Base-by-base conservation (phyloP, 2,888 invertebrate species). In the Panzeria rudis region DNA sequence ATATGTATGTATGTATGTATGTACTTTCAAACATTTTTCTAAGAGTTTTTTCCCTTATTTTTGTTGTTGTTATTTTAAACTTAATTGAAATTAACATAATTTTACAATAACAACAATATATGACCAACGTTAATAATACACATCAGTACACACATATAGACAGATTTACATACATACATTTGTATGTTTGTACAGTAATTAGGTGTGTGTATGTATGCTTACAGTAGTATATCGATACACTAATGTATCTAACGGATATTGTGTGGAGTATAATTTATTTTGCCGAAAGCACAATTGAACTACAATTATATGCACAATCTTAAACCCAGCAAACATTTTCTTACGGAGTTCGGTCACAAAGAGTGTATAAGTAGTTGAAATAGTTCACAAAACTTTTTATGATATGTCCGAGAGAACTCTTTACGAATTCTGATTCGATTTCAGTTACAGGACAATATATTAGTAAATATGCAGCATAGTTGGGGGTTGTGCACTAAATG, bases 11-110 rank as follows among this genome's bases (percentile, higher is more conserved):
- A 11, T 13, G 38, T 38, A 11, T 7, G 7, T 35, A 23, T 52
- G 62, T 75, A 76, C 85, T 85, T 85, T 85, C 85, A 82, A 85
- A 75, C 69, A 73, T 56, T 75, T 56, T 80, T 82, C 85, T 75
- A 61, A 52, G 64, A 71, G 61, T 59, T 66, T 62, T 81, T 72
- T 29, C 25, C 64, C 41, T 23, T 0, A 4, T 29, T 29, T 29
- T 29, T 29, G 2, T 29, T 29, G 5, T 20, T 66, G 68, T 81
- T 68, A 50, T 76, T 76, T 59, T 54, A 15, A 69, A 69, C 44
- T 80, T 71, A 78, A 85, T 81, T 81, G 77, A 73, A 78, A 59
- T 75, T 82, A 79, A 75, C 73, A 71, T 61, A 62, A 84, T 77
- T 64, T 75, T 62, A 76, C 56, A 77, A 61, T 15, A 80, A 52